phyloP scores from a whole-genome alignment of 2,888 invertebrate genomes.

The Odontomyia ornata region DNA sequence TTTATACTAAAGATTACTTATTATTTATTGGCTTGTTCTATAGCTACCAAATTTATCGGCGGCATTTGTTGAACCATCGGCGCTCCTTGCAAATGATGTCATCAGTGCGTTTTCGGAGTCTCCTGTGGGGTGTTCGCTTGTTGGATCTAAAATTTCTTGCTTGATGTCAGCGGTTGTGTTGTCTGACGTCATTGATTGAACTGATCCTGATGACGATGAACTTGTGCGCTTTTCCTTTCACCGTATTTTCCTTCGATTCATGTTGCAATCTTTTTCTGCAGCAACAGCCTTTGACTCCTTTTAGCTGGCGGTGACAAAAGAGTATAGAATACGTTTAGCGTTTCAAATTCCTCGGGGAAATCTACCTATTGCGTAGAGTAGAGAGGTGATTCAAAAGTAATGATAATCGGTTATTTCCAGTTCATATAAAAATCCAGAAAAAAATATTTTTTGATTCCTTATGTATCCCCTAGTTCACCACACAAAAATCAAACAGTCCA shows the following conservation, averaged over 20 bases:
- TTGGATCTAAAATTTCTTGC: constrained; percentile 44
- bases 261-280: constrained; percentile 75
- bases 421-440: too few species aligned
- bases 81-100: constrained; percentile 19
- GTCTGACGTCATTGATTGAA: constrained; percentile 51
- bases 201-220: constrained; percentile 62
- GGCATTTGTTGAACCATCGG: constrained; percentile 56
- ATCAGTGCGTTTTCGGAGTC: constrained; percentile 6
- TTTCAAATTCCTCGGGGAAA: too few species aligned
- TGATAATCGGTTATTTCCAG: too few species aligned
- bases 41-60: constrained; percentile 61
- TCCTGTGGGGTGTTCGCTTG: neutral
- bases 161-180: constrained; percentile 46
- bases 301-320: constrained; percentile 49
- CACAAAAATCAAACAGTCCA: too few species aligned
- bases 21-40: constrained; percentile 32
- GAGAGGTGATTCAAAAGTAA: too few species aligned
- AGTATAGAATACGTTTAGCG: too few species aligned
- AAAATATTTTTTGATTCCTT: too few species aligned
- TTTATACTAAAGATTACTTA: constrained; percentile 32
- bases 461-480: too few species aligned
- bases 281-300: constrained; percentile 53
- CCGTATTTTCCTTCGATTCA: constrained; percentile 70
- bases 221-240: constrained; percentile 63
- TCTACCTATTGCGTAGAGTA: too few species aligned